Percentiles rank a stretch among this genome's conserved stretches.
These are phyloP conservation scores for Trematomus loennbergii DNA, from an alignment of 2,113 vertebrate genomes.

Conservation along the genomic window DNA sequence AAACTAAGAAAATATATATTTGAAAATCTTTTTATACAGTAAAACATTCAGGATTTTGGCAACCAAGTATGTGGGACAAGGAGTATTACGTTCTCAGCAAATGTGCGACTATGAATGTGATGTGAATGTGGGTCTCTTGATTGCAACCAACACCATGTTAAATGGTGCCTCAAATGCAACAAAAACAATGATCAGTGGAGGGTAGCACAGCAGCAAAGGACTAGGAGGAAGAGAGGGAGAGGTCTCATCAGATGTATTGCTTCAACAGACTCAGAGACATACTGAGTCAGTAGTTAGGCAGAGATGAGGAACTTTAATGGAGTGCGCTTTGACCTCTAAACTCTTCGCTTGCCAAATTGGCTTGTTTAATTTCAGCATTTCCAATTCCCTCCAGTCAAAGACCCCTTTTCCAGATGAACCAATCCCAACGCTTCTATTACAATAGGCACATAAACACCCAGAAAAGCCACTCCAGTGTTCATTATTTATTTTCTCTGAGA, in stretches of 20 bases:
- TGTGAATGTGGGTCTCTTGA: not conserved
- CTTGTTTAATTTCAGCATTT: slow-evolving; percentile 76
- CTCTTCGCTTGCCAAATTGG: slow-evolving; percentile 77
- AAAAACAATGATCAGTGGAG: slow-evolving; percentile 64
- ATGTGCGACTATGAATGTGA: not conserved
- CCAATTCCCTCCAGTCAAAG: slow-evolving; percentile 67
- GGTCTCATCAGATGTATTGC: slow-evolving; percentile 75
- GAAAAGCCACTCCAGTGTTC: slow-evolving; percentile 17
- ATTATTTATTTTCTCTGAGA: slow-evolving; percentile 33
- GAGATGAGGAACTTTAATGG: slow-evolving; percentile 68
- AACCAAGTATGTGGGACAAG: not conserved
- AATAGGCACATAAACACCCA: slow-evolving; percentile 26
- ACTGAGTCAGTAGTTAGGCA: slow-evolving; percentile 60
- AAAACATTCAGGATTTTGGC: not conserved
- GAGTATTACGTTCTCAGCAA: not conserved
- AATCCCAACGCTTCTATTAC: slow-evolving; percentile 36
- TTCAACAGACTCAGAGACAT: slow-evolving; percentile 63
- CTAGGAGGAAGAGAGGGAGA: slow-evolving; percentile 36
- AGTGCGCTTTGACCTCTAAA: slow-evolving; percentile 73
- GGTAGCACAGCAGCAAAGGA: slow-evolving; percentile 48
- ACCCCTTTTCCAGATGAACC: slow-evolving; percentile 47
- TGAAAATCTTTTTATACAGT: not conserved
- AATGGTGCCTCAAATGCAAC: slow-evolving; percentile 60
- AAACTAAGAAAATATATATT: not conserved
- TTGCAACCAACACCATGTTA: slow-evolving; percentile 42